A percentile compares a stretch with the other conserved stretches of the same genome.
Conservation (phyloP, 1,140 invertebrate species). For the Tetraneura akinire region DNA sequence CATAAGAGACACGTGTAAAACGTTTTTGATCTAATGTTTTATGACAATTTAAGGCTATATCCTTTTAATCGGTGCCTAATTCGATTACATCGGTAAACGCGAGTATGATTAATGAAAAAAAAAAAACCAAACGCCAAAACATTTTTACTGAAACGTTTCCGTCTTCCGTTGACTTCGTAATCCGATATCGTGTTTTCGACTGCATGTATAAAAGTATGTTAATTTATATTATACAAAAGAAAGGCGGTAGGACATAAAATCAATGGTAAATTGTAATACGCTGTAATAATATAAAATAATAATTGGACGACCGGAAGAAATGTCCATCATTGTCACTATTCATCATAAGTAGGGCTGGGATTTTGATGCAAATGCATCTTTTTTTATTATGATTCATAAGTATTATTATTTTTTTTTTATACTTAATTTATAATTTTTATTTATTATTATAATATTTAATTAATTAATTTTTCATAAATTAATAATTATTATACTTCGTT, state of each 20-base stretch:
- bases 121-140: conserved; percentile 14
- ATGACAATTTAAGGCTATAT: conserved; percentile 37
- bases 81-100: conserved; percentile 32
- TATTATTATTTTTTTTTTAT: too few species aligned
- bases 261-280: too few species aligned
- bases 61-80: conserved; percentile 28
- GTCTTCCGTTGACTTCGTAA: conserved; percentile 31
- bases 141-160: conserved; percentile 33
- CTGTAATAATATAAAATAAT: too few species aligned
- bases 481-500: too few species aligned
- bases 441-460: too few species aligned
- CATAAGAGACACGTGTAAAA: background rate
- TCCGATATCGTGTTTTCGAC: conserved; percentile 48
- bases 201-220: conserved; percentile 30
- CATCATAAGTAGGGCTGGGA: too few species aligned
- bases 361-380: too few species aligned
- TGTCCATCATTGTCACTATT: too few species aligned
- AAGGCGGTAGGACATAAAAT: conserved; percentile 21
- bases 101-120: background rate
- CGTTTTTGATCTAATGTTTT: conserved; percentile 29
- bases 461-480: too few species aligned
- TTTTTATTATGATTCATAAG: too few species aligned
- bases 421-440: too few species aligned
- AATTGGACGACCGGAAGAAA: too few species aligned
- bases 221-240: conserved; percentile 25